A percentile compares a stretch with the other conserved stretches of the same genome.
Evolutionary conservation across 2,888 invertebrate genomes (phyloP).

Genomic region (Spodoptera picta): DNA sequence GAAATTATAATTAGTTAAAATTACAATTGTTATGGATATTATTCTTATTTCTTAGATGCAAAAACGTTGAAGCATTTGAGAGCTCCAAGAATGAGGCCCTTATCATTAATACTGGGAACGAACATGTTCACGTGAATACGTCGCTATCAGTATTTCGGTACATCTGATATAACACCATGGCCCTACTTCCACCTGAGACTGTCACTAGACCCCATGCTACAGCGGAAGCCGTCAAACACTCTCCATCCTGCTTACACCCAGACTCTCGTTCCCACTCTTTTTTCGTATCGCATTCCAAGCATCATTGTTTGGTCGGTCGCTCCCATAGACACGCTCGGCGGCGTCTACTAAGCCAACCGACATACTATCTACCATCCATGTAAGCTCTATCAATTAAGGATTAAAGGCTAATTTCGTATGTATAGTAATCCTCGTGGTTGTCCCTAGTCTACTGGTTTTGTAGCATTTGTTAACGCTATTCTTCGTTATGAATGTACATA

Average conservation of each 20-base stretch:
- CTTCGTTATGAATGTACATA: constrained; percentile 51
- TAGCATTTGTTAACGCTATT: constrained; percentile 55
- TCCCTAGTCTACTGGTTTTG: constrained; percentile 46
- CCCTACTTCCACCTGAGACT: constrained; percentile 56
- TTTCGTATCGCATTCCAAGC: constrained; percentile 82
- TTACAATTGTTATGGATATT: no score
- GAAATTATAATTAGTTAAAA: no score
- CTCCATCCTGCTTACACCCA: constrained; percentile 56
- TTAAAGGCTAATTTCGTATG: constrained; percentile 52
- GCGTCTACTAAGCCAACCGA: constrained; percentile 56
- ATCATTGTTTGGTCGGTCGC: constrained; percentile 77
- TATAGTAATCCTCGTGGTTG: constrained; percentile 8
- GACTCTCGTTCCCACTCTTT: constrained; percentile 65
- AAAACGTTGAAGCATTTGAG: background rate
- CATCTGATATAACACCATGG: constrained; percentile 23
- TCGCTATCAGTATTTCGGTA: constrained; percentile 1
- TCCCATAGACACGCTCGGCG: constrained; percentile 79
- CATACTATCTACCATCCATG: constrained; percentile 42
- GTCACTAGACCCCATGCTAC: constrained; percentile 42
- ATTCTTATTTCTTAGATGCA: no score
- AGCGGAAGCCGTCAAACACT: constrained; percentile 71
- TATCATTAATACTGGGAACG: constrained; percentile 1
- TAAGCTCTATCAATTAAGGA: constrained; percentile 58
- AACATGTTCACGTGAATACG: constrained; percentile 13
- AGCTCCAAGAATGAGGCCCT: background rate